phyloP scores from a whole-genome alignment of 2,797 vertebrate species.

The Phataginus tricuspis region DNA sequence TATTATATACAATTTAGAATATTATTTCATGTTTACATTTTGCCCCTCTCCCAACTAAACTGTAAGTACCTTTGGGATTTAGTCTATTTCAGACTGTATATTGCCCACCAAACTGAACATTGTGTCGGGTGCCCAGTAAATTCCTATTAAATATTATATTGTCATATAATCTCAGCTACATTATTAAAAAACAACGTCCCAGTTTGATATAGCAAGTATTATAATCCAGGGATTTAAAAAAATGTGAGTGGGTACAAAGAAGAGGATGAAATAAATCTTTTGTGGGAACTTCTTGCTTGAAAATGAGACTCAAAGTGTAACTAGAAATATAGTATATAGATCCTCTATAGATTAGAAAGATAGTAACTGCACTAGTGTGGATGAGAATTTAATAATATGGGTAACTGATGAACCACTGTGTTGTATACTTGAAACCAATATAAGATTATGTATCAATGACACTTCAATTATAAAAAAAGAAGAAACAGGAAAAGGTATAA shows the following conservation, averaged over 20 bases:
- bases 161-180: neutral
- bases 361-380: too few species aligned
- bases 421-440: too few species aligned
- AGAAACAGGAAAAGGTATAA: neutral
- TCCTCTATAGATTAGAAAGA: neutral
- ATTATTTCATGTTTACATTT: neutral
- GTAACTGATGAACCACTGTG: too few species aligned
- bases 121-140: neutral
- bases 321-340: neutral
- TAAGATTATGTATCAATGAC: too few species aligned
- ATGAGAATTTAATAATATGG: too few species aligned
- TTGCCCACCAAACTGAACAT: neutral
- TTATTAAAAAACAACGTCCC: neutral
- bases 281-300: neutral
- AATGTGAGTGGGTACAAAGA: neutral
- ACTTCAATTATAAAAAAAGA: neutral
- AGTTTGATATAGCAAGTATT: neutral
- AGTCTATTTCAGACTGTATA: neutral
- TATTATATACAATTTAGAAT: neutral
- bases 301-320: neutral
- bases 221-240: neutral
- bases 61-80: neutral
- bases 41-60: neutral
- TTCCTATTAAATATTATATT: neutral
- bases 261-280: neutral